Evolutionary conservation across 2,113 vertebrate genomes (phyloP).

Genomic region (Falcunculus frontatus): DNA sequence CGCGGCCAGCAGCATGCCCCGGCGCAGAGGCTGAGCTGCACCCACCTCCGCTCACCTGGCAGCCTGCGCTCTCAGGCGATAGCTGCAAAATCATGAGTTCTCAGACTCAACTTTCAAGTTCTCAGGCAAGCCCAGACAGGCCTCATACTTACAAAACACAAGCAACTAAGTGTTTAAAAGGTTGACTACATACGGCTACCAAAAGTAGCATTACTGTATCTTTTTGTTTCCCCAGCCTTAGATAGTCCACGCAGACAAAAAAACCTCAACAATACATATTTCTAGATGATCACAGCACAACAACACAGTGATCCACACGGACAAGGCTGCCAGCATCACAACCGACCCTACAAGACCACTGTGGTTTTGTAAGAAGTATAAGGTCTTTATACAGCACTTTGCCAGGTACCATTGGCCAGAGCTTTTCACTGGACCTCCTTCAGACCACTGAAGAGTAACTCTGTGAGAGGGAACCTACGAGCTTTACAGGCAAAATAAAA

Average conservation of each 20-base stretch:
- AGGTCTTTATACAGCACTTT: not conserved
- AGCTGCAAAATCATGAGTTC: conserved; percentile 54
- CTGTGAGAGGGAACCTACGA: fast-evolving
- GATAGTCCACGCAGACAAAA: not conserved
- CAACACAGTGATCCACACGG: not conserved
- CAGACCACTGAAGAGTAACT: not conserved
- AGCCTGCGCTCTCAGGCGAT: conserved; percentile 12
- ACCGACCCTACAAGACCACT: fast-evolving
- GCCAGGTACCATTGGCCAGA: not conserved
- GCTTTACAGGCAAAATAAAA: not conserved
- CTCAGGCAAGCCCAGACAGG: conserved; percentile 41
- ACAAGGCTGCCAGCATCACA: not conserved
- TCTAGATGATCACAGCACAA: not conserved
- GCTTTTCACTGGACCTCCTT: not conserved
- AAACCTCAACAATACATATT: fast-evolving
- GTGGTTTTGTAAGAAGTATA: not conserved
- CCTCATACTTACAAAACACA: conserved; percentile 20
- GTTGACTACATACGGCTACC: not conserved
- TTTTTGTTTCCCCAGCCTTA: not conserved
- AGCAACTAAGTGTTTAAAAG: conserved; percentile 7
- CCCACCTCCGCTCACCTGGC: conserved; percentile 22
- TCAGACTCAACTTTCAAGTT: conserved; percentile 65
- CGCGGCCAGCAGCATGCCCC: not conserved
- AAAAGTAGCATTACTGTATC: not conserved
- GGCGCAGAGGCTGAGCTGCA: conserved; percentile 20